Base-by-base conservation (phyloP, 2,888 invertebrate species). In the Thecocarcelia acutangulata region DNA sequence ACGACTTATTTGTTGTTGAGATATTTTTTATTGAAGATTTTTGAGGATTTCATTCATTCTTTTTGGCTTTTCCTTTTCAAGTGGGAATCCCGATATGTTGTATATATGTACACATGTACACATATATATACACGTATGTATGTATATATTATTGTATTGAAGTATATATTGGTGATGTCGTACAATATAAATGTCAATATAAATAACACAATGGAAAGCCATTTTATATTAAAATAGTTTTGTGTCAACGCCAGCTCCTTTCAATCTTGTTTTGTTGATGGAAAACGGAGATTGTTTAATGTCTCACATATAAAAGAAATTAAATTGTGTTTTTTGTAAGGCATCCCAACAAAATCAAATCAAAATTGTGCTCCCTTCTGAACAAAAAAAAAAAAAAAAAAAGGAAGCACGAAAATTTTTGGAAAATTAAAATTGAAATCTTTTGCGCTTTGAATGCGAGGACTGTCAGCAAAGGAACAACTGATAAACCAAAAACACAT, bases 181-280 rank as follows among this genome's bases (percentile, higher is more conserved):
- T 48, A 58, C 11, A 48, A 64, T 42, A 76, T 54, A 69, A 76
- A 76, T 76, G 76, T 76, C 76, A 76, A 69, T 76, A 69, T 50
- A 69, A 69, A 54, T 73, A 73, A 66, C 73, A 66, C 78, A 72
- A 78, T 66, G 52, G 33, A 50, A 59, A 73, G 40, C 52, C 82
- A 82, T 78, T 82, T 82, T 74, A 78, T 70, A 82, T 75, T 64
- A 78, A 70, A 78, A 82, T 82, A 82, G 82, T 82, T 82, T 82
- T 54, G 66, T 82, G 82, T 82, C 78, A 82, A 75, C 73, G 56
- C 69, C 69, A 82, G 73, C 48, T 80, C 54, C 21, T 68, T 21
- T 21, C 63, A 54, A 1, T 64, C 17, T 44, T 17, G 21, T 68
- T 56, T 68, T 72, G 66, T 42, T 72, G 33, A 42, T 37, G 28